Evolutionary conservation across 2,797 vertebrate species (phyloP).

Genomic region (Aulostomus chinensis): DNA sequence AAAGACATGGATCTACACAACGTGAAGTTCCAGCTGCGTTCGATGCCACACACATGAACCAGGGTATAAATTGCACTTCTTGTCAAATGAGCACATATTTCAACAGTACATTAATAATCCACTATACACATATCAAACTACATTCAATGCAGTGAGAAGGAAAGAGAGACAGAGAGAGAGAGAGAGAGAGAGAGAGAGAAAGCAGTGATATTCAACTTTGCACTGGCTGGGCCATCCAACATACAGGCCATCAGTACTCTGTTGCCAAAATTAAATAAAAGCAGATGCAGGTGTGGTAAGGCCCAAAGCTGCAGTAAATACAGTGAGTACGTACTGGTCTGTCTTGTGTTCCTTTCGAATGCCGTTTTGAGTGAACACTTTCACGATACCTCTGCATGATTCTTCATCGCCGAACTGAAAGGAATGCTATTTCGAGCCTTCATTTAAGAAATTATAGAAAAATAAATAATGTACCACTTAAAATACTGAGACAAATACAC

Average conservation of each 20-base stretch:
- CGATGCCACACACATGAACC: slow-evolving; percentile 68
- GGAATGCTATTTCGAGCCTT: slow-evolving; percentile 79
- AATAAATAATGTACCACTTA: slow-evolving; percentile 78
- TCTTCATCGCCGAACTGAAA: slow-evolving; percentile 49
- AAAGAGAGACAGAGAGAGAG: slow-evolving; percentile 26
- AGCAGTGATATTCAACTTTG: slow-evolving; percentile 36
- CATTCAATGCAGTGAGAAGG: slow-evolving; percentile 78
- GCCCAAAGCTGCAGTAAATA: slow-evolving; percentile 44
- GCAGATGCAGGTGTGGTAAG: slow-evolving; percentile 45
- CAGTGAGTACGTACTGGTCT: slow-evolving; percentile 25
- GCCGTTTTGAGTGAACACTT: slow-evolving; percentile 10
- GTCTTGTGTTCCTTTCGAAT: slow-evolving; percentile 1
- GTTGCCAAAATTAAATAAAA: slow-evolving; percentile 44
- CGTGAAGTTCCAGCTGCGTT: slow-evolving; percentile 66
- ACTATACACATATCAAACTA: slow-evolving; percentile 83
- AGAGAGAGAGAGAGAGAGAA: slow-evolving; percentile 30
- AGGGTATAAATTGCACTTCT: slow-evolving; percentile 81
- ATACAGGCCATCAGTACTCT: slow-evolving; percentile 33
- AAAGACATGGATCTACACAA: slow-evolving; percentile 52
- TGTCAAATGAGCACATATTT: slow-evolving; percentile 76
- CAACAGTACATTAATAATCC: slow-evolving; percentile 76
- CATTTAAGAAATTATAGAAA: slow-evolving; percentile 75
- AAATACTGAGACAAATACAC: slow-evolving; percentile 75
- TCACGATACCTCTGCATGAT: slow-evolving; percentile 19
- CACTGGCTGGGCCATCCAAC: slow-evolving; percentile 35